Base-by-base conservation (phyloP, 2,113 vertebrate genomes). In the Oncorhynchus kisutch region DNA sequence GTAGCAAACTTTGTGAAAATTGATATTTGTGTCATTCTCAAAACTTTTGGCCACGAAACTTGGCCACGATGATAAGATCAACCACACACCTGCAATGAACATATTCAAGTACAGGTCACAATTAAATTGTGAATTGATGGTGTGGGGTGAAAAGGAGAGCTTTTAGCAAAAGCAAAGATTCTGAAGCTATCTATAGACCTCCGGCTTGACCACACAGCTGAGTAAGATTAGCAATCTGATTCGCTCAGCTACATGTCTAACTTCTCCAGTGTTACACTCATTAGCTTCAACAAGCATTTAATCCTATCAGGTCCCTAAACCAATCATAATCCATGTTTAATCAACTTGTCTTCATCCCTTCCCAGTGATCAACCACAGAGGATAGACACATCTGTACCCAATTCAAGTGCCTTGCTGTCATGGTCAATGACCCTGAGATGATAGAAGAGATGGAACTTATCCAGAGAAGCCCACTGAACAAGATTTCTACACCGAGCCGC, bases 341-440 rank as follows among this genome's bases (percentile, higher is more conserved):
- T 91, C 83, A 85, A 73, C 73, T 70, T 78, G 74, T 85, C 86
- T 82, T 81, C 72, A 75, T 78, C 79, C 73, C 31, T 81, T 80
- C 78, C 16, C 83, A 62, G 84, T 79, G 84, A 86, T 88, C 87
- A 88, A 75, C 73, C 80, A 81, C 75, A 8, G 18, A 34, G 87
- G 86, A 54, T 75, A 83, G 78, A 87, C 86, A 90, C 88, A 90
- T 89, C 89, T 92, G 90, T 81, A 71, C 81, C 81, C 83, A 88
- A 87, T 90, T 90, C 80, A 70, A 75, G 69, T 84, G 65, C 73
- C 79, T 82, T 34, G 82, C 86, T 65, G 83, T 83, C 78, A 81
- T 76, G 16, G 83, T 78, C 71, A 85, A 45, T 74, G 84, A 88
- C 87, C 83, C 86, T 24, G 70, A 86, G 83, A 88, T 86, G 81